A percentile compares a stretch with the other conserved stretches of the same genome.
Evolutionary conservation across 2,888 invertebrate genomes (phyloP).

Genomic region (Alentia gelatinosa): DNA sequence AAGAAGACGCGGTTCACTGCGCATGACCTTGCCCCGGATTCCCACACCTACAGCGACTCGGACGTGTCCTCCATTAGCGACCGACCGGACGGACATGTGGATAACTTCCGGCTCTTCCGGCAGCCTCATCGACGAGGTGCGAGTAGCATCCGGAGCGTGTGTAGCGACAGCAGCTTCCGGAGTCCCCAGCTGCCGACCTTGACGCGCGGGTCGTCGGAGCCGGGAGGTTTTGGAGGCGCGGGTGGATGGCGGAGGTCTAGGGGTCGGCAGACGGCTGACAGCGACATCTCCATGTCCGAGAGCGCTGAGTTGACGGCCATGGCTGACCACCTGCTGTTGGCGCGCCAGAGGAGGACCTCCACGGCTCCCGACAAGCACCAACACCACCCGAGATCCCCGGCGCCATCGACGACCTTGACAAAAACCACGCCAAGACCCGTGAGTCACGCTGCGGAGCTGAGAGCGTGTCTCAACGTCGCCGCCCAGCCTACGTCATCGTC

Average conservation of each 20-base stretch:
- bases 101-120: not conserved
- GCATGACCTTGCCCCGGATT: not conserved
- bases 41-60: not conserved
- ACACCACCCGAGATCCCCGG: not conserved
- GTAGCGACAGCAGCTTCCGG: not conserved
- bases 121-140: not conserved
- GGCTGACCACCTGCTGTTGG: not conserved
- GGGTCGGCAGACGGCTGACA: not conserved
- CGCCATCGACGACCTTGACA: not conserved
- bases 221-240: not conserved
- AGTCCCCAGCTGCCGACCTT: not conserved
- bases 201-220: constrained; percentile 1
- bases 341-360: not conserved
- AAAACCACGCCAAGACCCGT: not conserved
- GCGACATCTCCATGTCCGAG: not conserved
- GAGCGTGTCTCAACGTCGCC: not conserved
- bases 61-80: not conserved
- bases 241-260: not conserved
- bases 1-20: not conserved
- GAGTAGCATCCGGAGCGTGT: not conserved
- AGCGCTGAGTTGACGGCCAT: not conserved
- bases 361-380: not conserved
- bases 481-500: not conserved
- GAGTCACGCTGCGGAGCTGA: not conserved
- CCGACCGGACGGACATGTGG: not conserved